phyloP scores from a whole-genome alignment of 2,888 invertebrate genomes.

The Nomada hirtipes region DNA sequence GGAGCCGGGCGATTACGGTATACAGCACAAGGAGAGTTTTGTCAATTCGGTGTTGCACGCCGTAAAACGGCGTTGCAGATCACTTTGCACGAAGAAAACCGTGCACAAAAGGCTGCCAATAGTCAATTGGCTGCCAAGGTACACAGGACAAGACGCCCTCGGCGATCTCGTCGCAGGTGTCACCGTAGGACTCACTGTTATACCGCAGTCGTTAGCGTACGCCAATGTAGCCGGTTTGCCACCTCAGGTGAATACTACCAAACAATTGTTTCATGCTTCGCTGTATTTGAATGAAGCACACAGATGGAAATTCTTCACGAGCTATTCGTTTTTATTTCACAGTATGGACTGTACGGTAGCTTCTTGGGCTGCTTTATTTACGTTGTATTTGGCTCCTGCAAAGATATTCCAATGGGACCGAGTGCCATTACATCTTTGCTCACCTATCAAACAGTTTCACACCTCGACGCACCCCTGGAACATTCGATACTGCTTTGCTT shows the following conservation, averaged over 20 bases:
- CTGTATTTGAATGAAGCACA: neutral
- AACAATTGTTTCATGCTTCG: neutral
- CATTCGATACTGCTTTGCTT: conserved; percentile 92
- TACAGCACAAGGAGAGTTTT: conserved; percentile 76
- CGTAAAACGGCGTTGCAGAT: conserved; percentile 84
- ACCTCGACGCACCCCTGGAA: conserved; percentile 86
- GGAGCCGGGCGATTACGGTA: conserved; percentile 77
- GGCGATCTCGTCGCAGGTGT: conserved; percentile 96
- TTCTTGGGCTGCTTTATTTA: conserved; percentile 96
- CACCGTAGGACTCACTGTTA: conserved; percentile 96
- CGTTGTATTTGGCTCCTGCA: conserved; percentile 95
- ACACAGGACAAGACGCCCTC: conserved; percentile 89
- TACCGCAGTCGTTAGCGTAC: conserved; percentile 95
- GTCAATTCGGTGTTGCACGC: conserved; percentile 82
- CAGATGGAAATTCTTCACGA: neutral
- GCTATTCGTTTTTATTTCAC: conserved; percentile 66
- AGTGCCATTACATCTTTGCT: conserved; percentile 96
- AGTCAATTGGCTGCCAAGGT: conserved; percentile 91
- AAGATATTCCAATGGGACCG: conserved; percentile 96
- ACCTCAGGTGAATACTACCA: conserved; percentile 84
- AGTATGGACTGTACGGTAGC: conserved; percentile 97
- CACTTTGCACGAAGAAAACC: conserved; percentile 88
- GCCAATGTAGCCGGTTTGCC: conserved; percentile 92
- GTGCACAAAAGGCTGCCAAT: conserved; percentile 91
- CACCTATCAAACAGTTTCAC: conserved; percentile 91